Conservation (phyloP, 2,797 vertebrate species). For the Lateolabrax maculatus region DNA sequence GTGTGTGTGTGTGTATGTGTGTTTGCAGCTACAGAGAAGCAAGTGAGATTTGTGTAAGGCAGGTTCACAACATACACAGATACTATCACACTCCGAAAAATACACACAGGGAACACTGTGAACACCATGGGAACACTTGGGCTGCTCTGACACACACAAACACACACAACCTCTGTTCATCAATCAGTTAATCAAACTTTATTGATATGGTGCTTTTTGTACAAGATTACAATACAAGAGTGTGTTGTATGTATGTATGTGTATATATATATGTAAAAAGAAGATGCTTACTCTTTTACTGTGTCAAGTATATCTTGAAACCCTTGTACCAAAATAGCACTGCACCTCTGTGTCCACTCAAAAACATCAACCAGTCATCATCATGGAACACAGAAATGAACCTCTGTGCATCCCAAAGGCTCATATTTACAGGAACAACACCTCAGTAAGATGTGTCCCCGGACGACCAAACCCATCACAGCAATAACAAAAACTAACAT, state of each 20-base stretch:
- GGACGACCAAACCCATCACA: not conserved
- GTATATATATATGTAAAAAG: not conserved
- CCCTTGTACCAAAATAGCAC: constrained; percentile 25
- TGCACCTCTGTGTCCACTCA: constrained; percentile 20
- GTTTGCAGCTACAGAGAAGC: constrained; percentile 81
- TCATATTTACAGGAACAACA: constrained; percentile 39
- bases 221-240: constrained; percentile 1
- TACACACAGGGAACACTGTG: constrained; percentile 32
- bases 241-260: no score
- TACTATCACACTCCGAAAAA: constrained; percentile 65
- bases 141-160: constrained; percentile 23
- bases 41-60: constrained; percentile 71
- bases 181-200: constrained; percentile 2
- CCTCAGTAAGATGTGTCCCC: constrained; percentile 19
- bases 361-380: constrained; percentile 21
- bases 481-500: constrained; percentile 10
- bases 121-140: constrained; percentile 23
- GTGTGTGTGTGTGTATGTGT: constrained; percentile 65
- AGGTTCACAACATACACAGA: constrained; percentile 72
- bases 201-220: not conserved
- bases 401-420: constrained; percentile 36
- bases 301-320: not conserved
- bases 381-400: constrained; percentile 32
- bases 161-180: constrained; percentile 21
- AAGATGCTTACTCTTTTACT: not conserved